A percentile compares a stretch with the other conserved stretches of the same genome.
Conservation (phyloP, 1,140 invertebrate species). For the Drosophila navojoa region DNA sequence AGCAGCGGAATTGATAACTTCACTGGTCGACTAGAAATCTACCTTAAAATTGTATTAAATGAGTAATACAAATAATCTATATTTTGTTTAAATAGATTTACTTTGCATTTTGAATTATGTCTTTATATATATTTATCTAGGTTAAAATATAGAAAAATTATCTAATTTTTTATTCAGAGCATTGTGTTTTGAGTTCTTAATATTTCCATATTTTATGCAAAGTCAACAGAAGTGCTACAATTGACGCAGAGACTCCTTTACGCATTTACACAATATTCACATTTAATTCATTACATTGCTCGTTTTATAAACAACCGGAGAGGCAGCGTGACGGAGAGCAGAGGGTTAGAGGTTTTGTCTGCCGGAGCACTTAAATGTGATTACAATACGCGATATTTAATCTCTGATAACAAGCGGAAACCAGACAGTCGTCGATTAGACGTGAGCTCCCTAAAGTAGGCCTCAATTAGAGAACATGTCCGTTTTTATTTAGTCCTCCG, state of each 20-base stretch:
- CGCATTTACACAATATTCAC: neutral
- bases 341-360: neutral
- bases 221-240: neutral
- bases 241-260: neutral
- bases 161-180: too few relatives aligned
- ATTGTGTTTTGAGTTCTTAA: too few relatives aligned
- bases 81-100: too few relatives aligned
- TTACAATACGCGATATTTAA: constrained; percentile 27
- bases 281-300: constrained; percentile 10
- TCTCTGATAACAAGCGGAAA: constrained; percentile 40
- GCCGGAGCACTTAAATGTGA: constrained; percentile 7
- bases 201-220: neutral
- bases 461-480: constrained; percentile 11
- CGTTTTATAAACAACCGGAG: neutral
- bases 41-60: neutral
- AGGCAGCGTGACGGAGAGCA: neutral
- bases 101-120: too few relatives aligned
- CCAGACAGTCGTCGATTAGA: constrained; percentile 38
- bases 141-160: too few relatives aligned
- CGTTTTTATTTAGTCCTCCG: constrained; percentile 26
- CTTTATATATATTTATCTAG: too few relatives aligned
- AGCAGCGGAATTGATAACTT: too few relatives aligned
- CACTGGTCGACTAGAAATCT: neutral
- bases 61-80: too few relatives aligned
- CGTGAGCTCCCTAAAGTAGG: constrained; percentile 16